Base-by-base conservation (phyloP, 2,113 vertebrate genomes). In the Chascanopsetta lugubris region DNA sequence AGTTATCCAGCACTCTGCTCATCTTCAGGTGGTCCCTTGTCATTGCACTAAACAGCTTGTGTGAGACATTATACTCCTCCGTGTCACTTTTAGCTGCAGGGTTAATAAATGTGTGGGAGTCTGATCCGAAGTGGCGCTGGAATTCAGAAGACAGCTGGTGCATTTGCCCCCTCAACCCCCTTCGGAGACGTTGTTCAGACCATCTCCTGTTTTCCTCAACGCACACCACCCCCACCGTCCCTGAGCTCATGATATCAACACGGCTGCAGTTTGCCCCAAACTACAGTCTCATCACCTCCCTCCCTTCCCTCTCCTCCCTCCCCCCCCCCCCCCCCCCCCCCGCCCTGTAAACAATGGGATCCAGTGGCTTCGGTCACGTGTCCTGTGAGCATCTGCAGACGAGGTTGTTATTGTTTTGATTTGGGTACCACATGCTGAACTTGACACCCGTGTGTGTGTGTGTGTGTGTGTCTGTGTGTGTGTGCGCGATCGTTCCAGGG, bases 361-460 rank as follows among this genome's bases (percentile, higher is more conserved):
- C 62, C 67, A 5, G 70, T 56, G 57, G 72, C 77, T 77, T 69
- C 5, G 17, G 77, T 84, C 77, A 83, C 27, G 22, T 83, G 86
- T 62, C n/a, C 71, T 1, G 8, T 56, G 22, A 74, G 80, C 70
- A 69, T 74, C 68, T 77, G 80, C 75, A 69, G 74, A 49, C 7
- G 49, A 70, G 65, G 38, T 78, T 90, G 82, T 86, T 88, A 67
- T 90, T 90, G 85, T 89, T 89, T 87, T 85, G 75, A 82, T 76
- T 82, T 58, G 18, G 40, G 59, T 47, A 77, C 59, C 78, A 79
- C 78, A 73, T 47, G 69, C 61, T 54, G 46, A 53, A 71, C 71
- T 67, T 12, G 24, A 68, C 72, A 83, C 65, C 47, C 32, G 24
- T 77, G 62, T 53, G 21, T 32, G 60, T 53, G 34, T 63, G 38